Percentiles rank a stretch among this genome's conserved stretches.
Evolutionary conservation across 2,888 invertebrate species (phyloP).

Genomic region (Pristionchus japonicus): DNA sequence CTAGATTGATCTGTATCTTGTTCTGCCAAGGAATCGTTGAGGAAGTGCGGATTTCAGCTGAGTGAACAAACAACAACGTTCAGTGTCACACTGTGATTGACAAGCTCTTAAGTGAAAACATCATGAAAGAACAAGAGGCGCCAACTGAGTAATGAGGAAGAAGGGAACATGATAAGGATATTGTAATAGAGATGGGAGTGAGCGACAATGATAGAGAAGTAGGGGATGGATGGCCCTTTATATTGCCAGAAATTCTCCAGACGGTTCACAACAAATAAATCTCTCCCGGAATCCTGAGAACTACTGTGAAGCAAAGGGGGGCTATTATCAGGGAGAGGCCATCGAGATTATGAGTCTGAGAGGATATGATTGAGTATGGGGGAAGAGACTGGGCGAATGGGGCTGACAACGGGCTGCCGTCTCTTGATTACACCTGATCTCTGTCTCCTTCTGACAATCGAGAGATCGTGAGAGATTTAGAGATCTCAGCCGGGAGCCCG

Average conservation of each 20-base stretch:
- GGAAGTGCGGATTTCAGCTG: too few relatives aligned
- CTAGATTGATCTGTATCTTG: too few relatives aligned
- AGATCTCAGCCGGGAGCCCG: not conserved
- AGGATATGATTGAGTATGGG: not conserved
- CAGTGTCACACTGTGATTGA: too few relatives aligned
- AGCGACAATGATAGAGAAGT: not conserved
- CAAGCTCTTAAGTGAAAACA: too few relatives aligned
- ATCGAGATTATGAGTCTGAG: not conserved
- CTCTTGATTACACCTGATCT: not conserved
- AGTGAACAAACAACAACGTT: too few relatives aligned
- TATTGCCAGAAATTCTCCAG: too few relatives aligned
- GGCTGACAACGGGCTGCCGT: not conserved
- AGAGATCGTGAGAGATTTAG: not conserved
- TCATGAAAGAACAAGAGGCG: too few relatives aligned
- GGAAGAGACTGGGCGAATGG: not conserved
- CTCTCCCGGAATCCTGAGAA: too few relatives aligned
- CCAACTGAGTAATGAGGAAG: not conserved
- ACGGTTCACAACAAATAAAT: too few relatives aligned
- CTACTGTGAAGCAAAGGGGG: too few relatives aligned
- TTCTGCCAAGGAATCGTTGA: too few relatives aligned
- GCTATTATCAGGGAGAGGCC: not conserved
- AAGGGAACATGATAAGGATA: not conserved
- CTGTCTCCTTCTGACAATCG: not conserved
- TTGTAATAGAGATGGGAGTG: not conserved
- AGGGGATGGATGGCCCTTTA: too few relatives aligned